Conservation (phyloP, 2,113 vertebrate genomes). For the Symphodus melops region DNA sequence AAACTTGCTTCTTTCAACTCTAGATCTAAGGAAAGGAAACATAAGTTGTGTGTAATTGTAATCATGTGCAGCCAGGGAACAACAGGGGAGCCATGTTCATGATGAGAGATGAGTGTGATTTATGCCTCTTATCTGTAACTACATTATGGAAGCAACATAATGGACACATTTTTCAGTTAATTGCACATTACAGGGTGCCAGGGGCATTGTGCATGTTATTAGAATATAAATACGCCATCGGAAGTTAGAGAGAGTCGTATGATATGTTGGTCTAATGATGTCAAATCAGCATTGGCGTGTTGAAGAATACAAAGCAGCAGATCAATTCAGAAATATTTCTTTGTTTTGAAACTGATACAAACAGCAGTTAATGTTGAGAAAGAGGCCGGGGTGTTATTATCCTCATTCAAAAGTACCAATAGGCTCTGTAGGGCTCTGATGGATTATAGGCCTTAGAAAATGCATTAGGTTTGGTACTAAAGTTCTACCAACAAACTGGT, state of each 20-base stretch:
- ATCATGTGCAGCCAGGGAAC: conserved; percentile 20
- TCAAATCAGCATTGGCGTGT: no score
- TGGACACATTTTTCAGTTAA: conserved; percentile 37
- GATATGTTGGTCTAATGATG: no score
- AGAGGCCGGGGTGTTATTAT: no score
- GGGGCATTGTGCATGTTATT: conserved; percentile 43
- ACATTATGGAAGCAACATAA: conserved; percentile 26
- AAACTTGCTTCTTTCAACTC: not conserved
- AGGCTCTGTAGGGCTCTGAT: no score
- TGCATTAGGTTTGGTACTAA: no score
- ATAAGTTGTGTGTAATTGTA: conserved; percentile 15
- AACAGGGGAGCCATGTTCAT: conserved; percentile 6
- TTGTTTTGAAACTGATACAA: no score
- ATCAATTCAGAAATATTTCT: no score
- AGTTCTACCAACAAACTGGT: not conserved
- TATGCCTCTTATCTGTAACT: conserved; percentile 56
- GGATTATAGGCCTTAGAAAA: no score
- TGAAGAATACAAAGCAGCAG: no score
- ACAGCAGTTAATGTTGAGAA: no score
- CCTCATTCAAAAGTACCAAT: no score
- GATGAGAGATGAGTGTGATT: conserved; percentile 58
- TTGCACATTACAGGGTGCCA: conserved; percentile 48
- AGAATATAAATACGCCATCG: conserved; percentile 66
- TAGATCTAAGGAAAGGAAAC: not conserved
- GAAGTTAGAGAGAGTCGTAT: no score